Evolutionary conservation across 2,113 vertebrate species (phyloP).

Genomic region (Spea multiplicata): DNA sequence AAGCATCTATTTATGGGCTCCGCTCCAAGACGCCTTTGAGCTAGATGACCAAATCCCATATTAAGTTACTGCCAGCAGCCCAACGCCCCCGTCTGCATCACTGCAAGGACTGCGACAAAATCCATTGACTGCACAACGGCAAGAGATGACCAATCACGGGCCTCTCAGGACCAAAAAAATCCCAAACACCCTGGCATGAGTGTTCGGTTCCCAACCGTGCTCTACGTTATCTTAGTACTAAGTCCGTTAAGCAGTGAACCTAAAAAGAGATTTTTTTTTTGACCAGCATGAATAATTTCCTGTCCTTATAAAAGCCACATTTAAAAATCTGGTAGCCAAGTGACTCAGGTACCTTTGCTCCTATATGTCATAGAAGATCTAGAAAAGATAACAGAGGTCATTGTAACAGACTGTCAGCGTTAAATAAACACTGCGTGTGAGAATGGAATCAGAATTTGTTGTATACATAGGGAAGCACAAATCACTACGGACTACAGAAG

Average conservation of each 20-base stretch:
- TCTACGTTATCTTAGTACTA: slow-evolving; percentile 2
- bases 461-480: too few relatives aligned
- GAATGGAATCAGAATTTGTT: too few relatives aligned
- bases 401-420: too few relatives aligned
- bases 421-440: too few relatives aligned
- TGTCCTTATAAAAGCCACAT: too few relatives aligned
- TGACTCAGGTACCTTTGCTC: too few relatives aligned
- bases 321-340: too few relatives aligned
- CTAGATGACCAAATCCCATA: slow-evolving; percentile 46
- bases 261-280: too few relatives aligned
- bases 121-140: slow-evolving; percentile 47
- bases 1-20: slow-evolving; percentile 47
- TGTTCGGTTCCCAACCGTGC: neutral
- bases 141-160: slow-evolving; percentile 36
- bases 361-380: too few relatives aligned
- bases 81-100: slow-evolving; percentile 2
- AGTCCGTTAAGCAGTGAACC: neutral
- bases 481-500: too few relatives aligned
- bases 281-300: too few relatives aligned
- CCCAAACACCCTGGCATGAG: neutral
- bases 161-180: neutral
- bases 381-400: too few relatives aligned
- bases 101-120: slow-evolving; percentile 47
- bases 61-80: slow-evolving; percentile 35
- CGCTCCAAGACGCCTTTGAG: slow-evolving; percentile 41